Evolutionary conservation across 2,797 vertebrate genomes (phyloP).

Genomic region (Delichon dasypus): DNA sequence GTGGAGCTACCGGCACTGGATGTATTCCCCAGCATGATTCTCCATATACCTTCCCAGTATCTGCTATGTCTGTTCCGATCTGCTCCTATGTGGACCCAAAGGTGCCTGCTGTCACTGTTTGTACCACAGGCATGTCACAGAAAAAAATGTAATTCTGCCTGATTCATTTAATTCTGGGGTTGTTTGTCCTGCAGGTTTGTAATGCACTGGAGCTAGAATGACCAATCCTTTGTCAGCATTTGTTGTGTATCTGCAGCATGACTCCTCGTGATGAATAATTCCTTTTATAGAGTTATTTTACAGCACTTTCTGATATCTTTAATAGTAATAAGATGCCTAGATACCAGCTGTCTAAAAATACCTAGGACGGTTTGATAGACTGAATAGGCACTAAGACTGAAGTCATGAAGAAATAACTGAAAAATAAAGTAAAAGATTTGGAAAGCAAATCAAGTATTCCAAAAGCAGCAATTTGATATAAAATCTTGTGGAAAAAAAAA

Average conservation of each 20-base stretch:
- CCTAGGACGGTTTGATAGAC: not conserved
- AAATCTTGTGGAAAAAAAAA: not conserved
- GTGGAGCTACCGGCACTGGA: accelerated
- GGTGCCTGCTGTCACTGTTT: not conserved
- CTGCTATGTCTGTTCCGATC: not conserved
- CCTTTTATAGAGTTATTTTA: not conserved
- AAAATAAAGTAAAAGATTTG: not conserved
- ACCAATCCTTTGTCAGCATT: not conserved
- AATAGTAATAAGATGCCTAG: slow-evolving; percentile 3
- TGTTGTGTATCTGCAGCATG: not conserved
- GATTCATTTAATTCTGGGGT: not conserved
- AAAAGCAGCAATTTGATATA: not conserved
- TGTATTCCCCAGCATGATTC: accelerated
- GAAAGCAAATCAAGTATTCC: not conserved
- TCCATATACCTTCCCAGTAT: not conserved
- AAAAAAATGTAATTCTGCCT: not conserved
- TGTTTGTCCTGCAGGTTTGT: not conserved
- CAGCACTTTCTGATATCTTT: not conserved
- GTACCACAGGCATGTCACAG: not conserved
- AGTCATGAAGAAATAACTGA: not conserved
- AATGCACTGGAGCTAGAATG: not conserved
- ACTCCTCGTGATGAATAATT: not conserved
- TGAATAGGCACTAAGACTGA: slow-evolving; percentile 6
- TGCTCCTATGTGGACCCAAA: not conserved
- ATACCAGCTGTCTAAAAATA: slow-evolving; percentile 50